A percentile compares a stretch with the other conserved stretches of the same genome.
Conservation (phyloP, 2,113 vertebrate species). For the Sturnira hondurensis region DNA sequence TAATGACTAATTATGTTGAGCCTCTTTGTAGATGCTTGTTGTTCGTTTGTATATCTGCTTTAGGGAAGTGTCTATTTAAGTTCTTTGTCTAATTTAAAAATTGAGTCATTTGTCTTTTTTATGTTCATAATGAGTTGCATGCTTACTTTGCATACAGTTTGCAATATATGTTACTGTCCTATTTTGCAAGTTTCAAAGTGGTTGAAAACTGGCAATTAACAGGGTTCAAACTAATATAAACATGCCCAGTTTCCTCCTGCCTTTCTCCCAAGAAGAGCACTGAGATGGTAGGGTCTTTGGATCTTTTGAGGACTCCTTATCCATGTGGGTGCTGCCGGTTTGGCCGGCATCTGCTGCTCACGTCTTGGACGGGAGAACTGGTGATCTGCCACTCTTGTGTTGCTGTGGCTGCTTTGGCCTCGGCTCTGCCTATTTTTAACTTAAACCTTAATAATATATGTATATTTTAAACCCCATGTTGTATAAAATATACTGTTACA, state of each 20-base stretch:
- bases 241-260: neutral
- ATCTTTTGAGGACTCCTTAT: neutral
- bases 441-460: slow-evolving; percentile 10
- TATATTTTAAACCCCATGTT: neutral
- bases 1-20: no score
- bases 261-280: neutral
- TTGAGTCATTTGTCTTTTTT: neutral
- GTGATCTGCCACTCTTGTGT: neutral
- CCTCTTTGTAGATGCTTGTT: no score
- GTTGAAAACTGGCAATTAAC: slow-evolving; percentile 19
- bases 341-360: neutral
- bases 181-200: neutral
- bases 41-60: no score
- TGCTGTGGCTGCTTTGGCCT: neutral
- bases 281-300: neutral
- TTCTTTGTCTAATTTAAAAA: neutral
- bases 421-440: neutral
- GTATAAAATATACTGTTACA: neutral
- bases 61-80: no score
- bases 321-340: neutral
- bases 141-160: neutral
- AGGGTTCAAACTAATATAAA: neutral
- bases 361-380: neutral
- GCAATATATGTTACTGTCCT: neutral
- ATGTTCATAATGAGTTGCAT: neutral